A percentile compares a stretch with the other conserved stretches of the same genome.
Conservation (phyloP, 2,888 invertebrate species). For the Hyppa rectilinea region DNA sequence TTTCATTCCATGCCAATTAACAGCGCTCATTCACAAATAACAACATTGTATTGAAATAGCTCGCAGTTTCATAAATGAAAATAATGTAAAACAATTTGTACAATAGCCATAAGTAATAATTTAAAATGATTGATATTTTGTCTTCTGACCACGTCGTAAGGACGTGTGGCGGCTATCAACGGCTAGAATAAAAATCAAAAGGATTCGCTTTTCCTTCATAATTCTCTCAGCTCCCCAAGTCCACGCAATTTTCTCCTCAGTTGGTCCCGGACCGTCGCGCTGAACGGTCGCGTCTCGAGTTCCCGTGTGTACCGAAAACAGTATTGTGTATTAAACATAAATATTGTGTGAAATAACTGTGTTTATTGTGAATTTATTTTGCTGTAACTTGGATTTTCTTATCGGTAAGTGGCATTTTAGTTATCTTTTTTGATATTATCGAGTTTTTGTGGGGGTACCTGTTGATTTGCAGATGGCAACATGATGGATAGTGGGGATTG, state of each 20-base stretch:
- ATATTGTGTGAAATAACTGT: constrained; percentile 62
- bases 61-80: constrained; percentile 4
- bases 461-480: constrained; percentile 64
- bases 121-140: constrained; percentile 38
- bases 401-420: constrained; percentile 60
- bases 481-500: constrained; percentile 28
- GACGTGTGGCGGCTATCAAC: constrained; percentile 15
- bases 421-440: constrained; percentile 8
- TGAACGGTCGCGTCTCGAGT: constrained; percentile 33
- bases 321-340: constrained; percentile 56
- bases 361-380: constrained; percentile 51
- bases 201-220: constrained; percentile 52
- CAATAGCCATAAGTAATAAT: constrained; percentile 1
- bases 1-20: constrained; percentile 31
- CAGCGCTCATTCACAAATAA: constrained; percentile 31
- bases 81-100: not conserved
- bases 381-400: constrained; percentile 53
- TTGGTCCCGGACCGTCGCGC: constrained; percentile 48
- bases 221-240: constrained; percentile 42
- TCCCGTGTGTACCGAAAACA: constrained; percentile 43
- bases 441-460: constrained; percentile 51
- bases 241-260: constrained; percentile 46
- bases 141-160: constrained; percentile 23
- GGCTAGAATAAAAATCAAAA: constrained; percentile 38
- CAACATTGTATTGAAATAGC: constrained; percentile 15